Percentiles rank a stretch among this genome's conserved stretches.
Conservation (phyloP, 2,888 invertebrate species). For the Lasioglossum villosulum region DNA sequence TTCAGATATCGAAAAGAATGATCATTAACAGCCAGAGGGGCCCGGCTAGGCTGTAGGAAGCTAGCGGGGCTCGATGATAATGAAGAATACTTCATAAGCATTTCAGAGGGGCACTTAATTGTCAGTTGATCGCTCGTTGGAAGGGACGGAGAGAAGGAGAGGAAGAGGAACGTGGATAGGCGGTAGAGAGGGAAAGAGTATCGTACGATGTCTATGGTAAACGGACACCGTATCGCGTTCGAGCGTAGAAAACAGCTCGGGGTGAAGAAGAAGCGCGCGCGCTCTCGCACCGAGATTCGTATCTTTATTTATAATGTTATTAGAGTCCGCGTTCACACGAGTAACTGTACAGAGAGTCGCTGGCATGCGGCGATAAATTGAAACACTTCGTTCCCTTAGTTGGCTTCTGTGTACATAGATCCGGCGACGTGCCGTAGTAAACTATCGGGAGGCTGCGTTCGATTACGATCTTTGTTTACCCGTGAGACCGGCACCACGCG, state of each 20-base stretch:
- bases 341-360: slow-evolving; percentile 64
- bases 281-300: slow-evolving; percentile 65
- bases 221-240: slow-evolving; percentile 36
- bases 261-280: slow-evolving; percentile 45
- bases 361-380: slow-evolving; percentile 69
- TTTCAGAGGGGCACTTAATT: slow-evolving; percentile 42
- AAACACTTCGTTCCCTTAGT: slow-evolving; percentile 69
- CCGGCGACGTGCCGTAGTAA: slow-evolving; percentile 42
- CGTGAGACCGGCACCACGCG: slow-evolving; percentile 48
- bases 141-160: not conserved
- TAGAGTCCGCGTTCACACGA: slow-evolving; percentile 75
- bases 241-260: slow-evolving; percentile 31
- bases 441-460: slow-evolving; percentile 42
- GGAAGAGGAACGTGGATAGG: not conserved
- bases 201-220: slow-evolving; percentile 32
- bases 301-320: slow-evolving; percentile 81
- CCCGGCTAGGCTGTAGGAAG: slow-evolving; percentile 31
- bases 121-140: slow-evolving; percentile 30
- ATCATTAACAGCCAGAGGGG: slow-evolving; percentile 22
- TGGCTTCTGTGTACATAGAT: slow-evolving; percentile 60
- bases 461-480: slow-evolving; percentile 56
- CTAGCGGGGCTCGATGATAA: slow-evolving; percentile 52
- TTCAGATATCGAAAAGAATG: slow-evolving; percentile 30
- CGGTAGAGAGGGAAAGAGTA: not conserved
- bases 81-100: slow-evolving; percentile 46